A percentile compares a stretch with the other conserved stretches of the same genome.
Evolutionary conservation across 2,888 invertebrate genomes (phyloP).

Genomic region (Hydropsyche betteni): DNA sequence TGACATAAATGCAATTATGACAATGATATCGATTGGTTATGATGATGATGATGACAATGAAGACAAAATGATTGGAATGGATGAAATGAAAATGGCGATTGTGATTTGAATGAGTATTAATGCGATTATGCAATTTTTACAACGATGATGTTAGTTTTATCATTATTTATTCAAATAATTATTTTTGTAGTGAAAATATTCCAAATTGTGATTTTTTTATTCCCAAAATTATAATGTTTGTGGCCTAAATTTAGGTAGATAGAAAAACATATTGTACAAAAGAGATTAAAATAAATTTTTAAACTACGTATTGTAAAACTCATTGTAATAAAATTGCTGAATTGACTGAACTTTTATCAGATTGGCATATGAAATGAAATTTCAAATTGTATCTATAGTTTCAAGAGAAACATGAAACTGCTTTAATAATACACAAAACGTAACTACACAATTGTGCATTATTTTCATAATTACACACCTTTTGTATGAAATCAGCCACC

Average conservation of each 20-base stretch:
- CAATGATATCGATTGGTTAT: background rate
- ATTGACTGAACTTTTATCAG: background rate
- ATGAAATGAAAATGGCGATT: slow-evolving; percentile 14
- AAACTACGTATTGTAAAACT: no score
- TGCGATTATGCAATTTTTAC: background rate
- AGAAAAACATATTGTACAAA: no score
- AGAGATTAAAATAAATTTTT: no score
- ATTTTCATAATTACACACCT: slow-evolving; percentile 20
- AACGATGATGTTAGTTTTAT: no score
- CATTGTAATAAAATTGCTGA: no score
- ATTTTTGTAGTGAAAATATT: no score
- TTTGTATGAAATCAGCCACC: slow-evolving; percentile 7
- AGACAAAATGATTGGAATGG: slow-evolving; percentile 23
- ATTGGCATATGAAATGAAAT: slow-evolving; percentile 22
- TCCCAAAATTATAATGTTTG: no score
- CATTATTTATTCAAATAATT: no score
- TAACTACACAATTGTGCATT: slow-evolving; percentile 7
- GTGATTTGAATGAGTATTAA: background rate
- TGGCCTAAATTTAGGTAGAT: no score
- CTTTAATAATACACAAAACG: background rate
- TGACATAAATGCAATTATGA: background rate
- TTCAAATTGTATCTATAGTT: background rate
- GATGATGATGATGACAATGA: slow-evolving; percentile 36
- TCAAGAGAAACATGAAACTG: background rate
- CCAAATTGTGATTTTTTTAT: no score